Evolutionary conservation across 2,797 vertebrate genomes (phyloP), one percentile per base, ranked within the genome.

Genomic region (Channallabes apus): DNA sequence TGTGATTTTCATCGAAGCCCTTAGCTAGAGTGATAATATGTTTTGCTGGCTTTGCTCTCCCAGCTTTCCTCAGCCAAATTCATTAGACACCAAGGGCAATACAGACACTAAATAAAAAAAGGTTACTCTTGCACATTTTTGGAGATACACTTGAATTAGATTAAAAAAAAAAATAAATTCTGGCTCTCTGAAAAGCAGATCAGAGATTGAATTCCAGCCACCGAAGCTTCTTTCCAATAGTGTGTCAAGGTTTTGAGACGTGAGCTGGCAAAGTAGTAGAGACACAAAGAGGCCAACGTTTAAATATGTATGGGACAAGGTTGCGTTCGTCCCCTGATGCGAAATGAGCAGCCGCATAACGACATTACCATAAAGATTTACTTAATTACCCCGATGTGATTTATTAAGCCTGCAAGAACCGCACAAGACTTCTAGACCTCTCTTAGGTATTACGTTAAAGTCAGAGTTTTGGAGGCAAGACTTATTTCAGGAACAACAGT

Each of bases 1-100:
- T 67, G 68, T 73, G 82, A 84, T 84, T 86, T 86, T 59, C 64
- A 82, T 82, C 38, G 46, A 59, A 38, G 64, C 76, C 32, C 46
- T 84, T 59, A 59, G 32, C 32, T 65, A 72, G 58, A 80, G 46
- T 69, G 68, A 83, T 86, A 64, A 80, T 72, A 82, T 86, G 64
- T 80, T 83, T 84, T 75, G 67, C 76, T 46, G 32, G 72, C n/a
- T 38, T 41, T 62, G 41, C 38, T 83, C 54, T 46, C 18, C 18
- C n/a, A 24, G 58, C 76, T 29, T 59, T 67, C 41, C 4, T 12
- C 27, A 58, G 59, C 82, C 82, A 83, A 64, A 73, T 83, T 72
- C 76, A 83, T 86, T 59, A 72, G 24, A 67, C n/a, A 35, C 27
- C 38, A 51, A 61, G 81, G 27, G 79, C 80, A 71, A 20, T 35